These are phyloP conservation scores for Stomorhina lunata DNA, from an alignment of 2,888 invertebrate species.

Conservation along the genomic window DNA sequence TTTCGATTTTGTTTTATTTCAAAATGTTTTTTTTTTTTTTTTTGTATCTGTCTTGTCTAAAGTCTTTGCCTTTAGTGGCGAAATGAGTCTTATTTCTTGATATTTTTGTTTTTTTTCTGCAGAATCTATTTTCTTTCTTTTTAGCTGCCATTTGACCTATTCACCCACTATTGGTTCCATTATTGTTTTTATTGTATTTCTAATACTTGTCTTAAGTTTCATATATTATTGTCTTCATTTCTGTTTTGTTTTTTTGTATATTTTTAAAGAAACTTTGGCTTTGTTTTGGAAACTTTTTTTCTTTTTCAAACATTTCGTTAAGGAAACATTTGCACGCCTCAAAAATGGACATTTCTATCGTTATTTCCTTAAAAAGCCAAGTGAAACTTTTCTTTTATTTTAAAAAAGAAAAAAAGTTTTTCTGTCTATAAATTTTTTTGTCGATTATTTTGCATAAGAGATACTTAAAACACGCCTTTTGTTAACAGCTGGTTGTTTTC, in stretches of 20 bases:
- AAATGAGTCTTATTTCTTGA: conserved; percentile 30
- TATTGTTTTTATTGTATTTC: conserved; percentile 29
- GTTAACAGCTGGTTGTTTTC: conserved; percentile 38
- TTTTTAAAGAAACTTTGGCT: conserved; percentile 23
- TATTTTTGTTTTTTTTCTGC: background rate
- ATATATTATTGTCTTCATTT: conserved; percentile 59
- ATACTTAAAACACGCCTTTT: conserved; percentile 43
- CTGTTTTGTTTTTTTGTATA: conserved; percentile 10
- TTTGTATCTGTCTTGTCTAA: background rate
- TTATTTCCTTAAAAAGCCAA: conserved; percentile 77
- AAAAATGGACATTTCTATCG: conserved; percentile 75
- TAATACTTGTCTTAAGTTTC: conserved; percentile 59
- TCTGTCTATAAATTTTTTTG: background rate
- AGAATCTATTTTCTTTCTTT: conserved; percentile 5
- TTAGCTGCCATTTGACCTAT: conserved; percentile 75
- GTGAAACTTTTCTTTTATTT: conserved; percentile 71
- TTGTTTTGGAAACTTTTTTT: too few relatives aligned
- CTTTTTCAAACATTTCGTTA: conserved; percentile 34
- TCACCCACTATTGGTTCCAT: conserved; percentile 74
- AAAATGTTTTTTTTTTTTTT: background rate
- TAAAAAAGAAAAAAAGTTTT: too few relatives aligned
- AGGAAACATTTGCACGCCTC: conserved; percentile 63
- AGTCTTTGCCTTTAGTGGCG: conserved; percentile 36
- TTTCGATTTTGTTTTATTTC: conserved; percentile 4
- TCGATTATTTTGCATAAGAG: background rate